Evolutionary conservation across 2,113 vertebrate genomes (phyloP).

Genomic region (Indri indri): DNA sequence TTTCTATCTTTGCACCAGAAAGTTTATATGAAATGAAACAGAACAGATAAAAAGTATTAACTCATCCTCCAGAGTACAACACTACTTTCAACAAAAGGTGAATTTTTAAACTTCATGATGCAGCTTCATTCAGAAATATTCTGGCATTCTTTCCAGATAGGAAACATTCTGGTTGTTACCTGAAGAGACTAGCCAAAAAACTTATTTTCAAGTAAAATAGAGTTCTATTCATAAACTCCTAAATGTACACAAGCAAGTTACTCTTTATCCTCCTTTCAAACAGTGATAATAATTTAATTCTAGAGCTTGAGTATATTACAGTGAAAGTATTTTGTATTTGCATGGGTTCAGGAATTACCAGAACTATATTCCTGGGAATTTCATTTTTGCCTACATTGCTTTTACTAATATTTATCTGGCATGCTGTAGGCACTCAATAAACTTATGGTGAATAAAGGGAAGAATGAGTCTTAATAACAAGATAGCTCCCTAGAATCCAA

Average conservation of each 20-base stretch:
- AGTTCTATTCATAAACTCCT: constrained; percentile 35
- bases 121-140: constrained; percentile 61
- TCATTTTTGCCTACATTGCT: neutral
- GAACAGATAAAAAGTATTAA: constrained; percentile 46
- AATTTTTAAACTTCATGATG: constrained; percentile 51
- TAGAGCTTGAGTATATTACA: neutral
- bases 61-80: constrained; percentile 36
- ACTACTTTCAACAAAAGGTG: constrained; percentile 49
- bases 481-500: neutral
- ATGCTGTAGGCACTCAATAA: neutral
- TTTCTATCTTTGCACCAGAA: constrained; percentile 54
- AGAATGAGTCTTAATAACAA: neutral
- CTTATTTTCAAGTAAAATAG: constrained; percentile 52
- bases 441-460: neutral
- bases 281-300: neutral
- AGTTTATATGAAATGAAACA: constrained; percentile 31
- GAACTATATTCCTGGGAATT: neutral
- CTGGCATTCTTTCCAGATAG: constrained; percentile 48
- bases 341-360: neutral
- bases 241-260: neutral
- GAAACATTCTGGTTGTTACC: constrained; percentile 66
- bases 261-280: neutral
- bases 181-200: constrained; percentile 44
- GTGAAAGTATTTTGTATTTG: neutral
- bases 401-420: neutral